Conservation (phyloP, 92 coral and sea anemone genomes). For the Actinernus sp. region DNA sequence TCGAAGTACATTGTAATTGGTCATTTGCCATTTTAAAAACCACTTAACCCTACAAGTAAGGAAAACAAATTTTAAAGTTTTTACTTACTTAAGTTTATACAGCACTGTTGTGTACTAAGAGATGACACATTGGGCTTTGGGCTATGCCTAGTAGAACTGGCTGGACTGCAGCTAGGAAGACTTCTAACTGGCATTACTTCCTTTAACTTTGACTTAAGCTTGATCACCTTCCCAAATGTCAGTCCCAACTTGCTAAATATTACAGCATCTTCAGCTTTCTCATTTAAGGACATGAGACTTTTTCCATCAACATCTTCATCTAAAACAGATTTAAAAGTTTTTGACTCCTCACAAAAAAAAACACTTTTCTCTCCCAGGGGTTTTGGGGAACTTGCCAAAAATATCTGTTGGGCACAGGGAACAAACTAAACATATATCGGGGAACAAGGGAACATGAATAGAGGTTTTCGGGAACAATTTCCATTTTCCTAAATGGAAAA, state of each 20-base stretch:
- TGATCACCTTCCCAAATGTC: slow-evolving; percentile 2
- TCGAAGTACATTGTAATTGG: too few relatives aligned
- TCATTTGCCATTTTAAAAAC: slow-evolving; percentile 1
- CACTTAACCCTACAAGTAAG: too few relatives aligned
- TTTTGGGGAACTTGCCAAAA: too few relatives aligned
- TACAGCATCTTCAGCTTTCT: slow-evolving; percentile 6
- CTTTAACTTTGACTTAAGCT: neutral
- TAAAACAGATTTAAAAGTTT: slow-evolving; percentile 2
- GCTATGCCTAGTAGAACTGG: slow-evolving; percentile 5
- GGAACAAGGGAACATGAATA: too few relatives aligned
- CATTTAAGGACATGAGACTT: neutral
- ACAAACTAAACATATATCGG: too few relatives aligned
- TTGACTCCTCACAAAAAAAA: too few relatives aligned
- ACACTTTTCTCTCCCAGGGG: too few relatives aligned
- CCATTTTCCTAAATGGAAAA: too few relatives aligned
- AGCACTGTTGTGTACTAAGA: slow-evolving; percentile 8
- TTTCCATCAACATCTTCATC: slow-evolving; percentile 8
- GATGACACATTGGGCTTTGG: slow-evolving; percentile 1
- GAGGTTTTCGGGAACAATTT: too few relatives aligned
- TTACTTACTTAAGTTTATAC: slow-evolving; percentile 10
- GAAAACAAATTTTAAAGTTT: slow-evolving; percentile 7
- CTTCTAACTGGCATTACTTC: neutral
- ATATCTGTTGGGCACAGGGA: too few relatives aligned
- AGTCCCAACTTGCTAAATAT: slow-evolving; percentile 8
- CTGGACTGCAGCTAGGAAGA: neutral